Base-by-base conservation (phyloP, 2,113 vertebrate genomes). In the Gambusia holbrooki region DNA sequence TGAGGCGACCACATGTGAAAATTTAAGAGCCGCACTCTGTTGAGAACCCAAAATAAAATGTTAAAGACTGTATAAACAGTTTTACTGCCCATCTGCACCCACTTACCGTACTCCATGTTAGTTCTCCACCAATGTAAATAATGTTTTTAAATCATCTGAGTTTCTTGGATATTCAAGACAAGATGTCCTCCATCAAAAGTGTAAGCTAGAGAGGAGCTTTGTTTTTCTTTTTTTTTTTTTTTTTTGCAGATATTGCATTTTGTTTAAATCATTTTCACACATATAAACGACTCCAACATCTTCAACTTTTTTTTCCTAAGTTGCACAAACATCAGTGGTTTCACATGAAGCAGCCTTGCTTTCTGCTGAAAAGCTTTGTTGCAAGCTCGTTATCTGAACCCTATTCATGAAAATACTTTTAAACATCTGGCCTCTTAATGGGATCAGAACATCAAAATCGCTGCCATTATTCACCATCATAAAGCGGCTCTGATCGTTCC, bases 361-460 rank as follows among this genome's bases (percentile, higher is more conserved):
- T 62, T 51, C 73, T 0, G 51, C 27, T 29, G n/a, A 29, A 74
- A 66, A 62, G 71, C 82, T 75, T 69, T 58, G 78, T 51, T 63
- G 15, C 60, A 33, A 76, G 73, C 87, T 92, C 87, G 88, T 90
- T 91, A 91, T 88, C 86, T 76, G 78, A 88, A 86, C 63, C 72
- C 82, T 90, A 90, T 92, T 88, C 83, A 91, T 88, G 81, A 85
- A 79, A 88, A 90, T 92, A 87, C 85, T 82, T 93, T 85, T 89
- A 87, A 93, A 92, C 92, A 93, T 90, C 93, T 93, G 92, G 87
- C 84, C 87, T 79, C 79, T 87, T 93, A 93, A 92, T 94, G 92
- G 91, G 90, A 90, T 90, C 90, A 93, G 84, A 91, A 88, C 88
- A 90, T 92, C 91, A 90, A 80, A 91, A 92, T 91, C 68, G 30